Conservation (phyloP, 2,113 vertebrate species). For the Macquaria australasica region DNA sequence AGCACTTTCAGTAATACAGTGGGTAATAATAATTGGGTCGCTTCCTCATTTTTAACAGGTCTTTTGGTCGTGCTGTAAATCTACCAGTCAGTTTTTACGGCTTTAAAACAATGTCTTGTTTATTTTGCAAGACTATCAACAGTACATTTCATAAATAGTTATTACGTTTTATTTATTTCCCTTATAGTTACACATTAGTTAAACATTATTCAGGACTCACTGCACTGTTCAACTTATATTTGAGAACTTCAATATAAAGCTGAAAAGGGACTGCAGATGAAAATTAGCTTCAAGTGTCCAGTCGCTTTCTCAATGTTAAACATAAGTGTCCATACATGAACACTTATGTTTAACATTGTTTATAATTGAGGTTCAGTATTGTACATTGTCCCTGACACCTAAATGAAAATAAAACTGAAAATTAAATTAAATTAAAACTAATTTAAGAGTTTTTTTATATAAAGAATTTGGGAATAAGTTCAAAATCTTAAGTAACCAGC, state of each 20-base stretch:
- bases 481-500: neutral
- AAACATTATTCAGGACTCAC: neutral
- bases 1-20: neutral
- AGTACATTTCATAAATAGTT: neutral
- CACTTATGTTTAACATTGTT: neutral
- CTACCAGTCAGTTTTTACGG: neutral
- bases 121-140: neutral
- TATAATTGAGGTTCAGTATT: no score
- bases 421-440: no score
- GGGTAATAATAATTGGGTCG: accelerated
- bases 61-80: neutral
- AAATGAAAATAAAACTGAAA: no score
- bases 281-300: no score
- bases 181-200: neutral
- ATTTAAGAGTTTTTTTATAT: no score
- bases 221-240: no score
- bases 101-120: neutral
- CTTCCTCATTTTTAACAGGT: slow-evolving; percentile 24
- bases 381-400: no score
- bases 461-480: no score
- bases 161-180: neutral
- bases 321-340: no score
- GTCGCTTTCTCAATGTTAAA: no score
- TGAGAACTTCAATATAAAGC: neutral
- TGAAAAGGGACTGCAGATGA: neutral